These are phyloP conservation scores for Ramphastos sulfuratus DNA, from an alignment of 2,113 vertebrate genomes.

Conservation along the genomic window DNA sequence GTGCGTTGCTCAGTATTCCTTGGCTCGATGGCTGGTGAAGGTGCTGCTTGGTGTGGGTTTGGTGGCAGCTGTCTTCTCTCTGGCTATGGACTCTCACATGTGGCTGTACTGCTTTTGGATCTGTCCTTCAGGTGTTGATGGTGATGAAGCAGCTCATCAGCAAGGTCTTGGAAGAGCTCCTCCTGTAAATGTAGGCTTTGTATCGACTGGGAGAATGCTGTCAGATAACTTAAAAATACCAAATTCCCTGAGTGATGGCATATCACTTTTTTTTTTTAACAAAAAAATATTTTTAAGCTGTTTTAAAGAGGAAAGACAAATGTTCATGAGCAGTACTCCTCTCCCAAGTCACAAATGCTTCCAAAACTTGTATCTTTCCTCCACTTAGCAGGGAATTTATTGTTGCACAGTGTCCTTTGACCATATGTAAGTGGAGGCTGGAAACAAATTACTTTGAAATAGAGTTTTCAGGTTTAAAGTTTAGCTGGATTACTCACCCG, in stretches of 20 bases:
- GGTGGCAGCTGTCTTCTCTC: background rate
- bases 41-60: background rate
- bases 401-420: background rate
- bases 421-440: background rate
- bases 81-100: fast-evolving
- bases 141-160: constrained; percentile 21
- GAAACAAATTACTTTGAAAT: constrained; percentile 34
- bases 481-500: background rate
- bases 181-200: constrained; percentile 11
- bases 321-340: background rate
- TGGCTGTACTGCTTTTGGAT: background rate
- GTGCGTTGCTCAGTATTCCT: background rate
- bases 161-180: background rate
- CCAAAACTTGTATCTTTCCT: background rate
- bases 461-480: background rate
- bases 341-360: background rate
- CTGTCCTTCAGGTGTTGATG: background rate
- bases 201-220: background rate
- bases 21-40: background rate
- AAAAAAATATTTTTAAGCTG: background rate
- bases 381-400: background rate
- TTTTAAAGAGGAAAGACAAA: background rate
- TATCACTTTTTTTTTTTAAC: background rate
- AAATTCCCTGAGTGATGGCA: background rate
- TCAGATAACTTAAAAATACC: background rate